Conservation (phyloP, 2,113 vertebrate genomes). For the Orientallactaga bullata region DNA sequence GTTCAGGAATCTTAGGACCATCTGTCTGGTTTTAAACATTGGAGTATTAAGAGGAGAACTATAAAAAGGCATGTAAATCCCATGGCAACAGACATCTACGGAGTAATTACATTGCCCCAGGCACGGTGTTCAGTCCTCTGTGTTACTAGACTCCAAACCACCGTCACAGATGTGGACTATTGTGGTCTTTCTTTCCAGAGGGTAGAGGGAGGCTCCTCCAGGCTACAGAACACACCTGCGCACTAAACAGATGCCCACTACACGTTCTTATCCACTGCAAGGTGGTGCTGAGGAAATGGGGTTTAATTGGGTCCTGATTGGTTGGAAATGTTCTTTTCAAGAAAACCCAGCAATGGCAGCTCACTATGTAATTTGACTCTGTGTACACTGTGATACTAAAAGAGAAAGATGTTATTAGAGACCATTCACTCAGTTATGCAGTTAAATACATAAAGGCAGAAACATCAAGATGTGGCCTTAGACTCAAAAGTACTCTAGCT, state of each 20-base stretch:
- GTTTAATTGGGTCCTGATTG: conserved; percentile 6
- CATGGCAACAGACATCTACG: not conserved
- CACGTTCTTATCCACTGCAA: not conserved
- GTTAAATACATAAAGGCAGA: conserved; percentile 47
- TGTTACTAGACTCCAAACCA: not conserved
- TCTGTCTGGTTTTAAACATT: conserved; percentile 42
- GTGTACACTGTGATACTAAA: not conserved
- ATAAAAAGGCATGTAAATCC: not conserved
- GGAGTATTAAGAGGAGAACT: conserved; percentile 3
- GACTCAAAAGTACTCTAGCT: conserved; percentile 64
- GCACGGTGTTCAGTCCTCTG: not conserved
- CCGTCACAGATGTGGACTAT: not conserved
- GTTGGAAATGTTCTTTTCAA: not conserved
- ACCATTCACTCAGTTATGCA: conserved; percentile 41
- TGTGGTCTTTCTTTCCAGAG: not conserved
- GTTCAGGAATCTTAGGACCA: conserved; percentile 43
- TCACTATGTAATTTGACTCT: not conserved
- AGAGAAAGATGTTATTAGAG: conserved; percentile 48
- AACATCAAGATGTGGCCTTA: conserved; percentile 57
- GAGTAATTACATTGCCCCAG: not conserved
- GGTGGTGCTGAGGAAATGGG: not conserved
- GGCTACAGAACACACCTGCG: not conserved
- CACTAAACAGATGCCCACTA: not conserved
- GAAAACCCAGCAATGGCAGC: conserved; percentile 21
- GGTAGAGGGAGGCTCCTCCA: not conserved